These are phyloP conservation scores for Ctenicera cuprea DNA, from an alignment of 2,888 invertebrate species.

Conservation along the genomic window DNA sequence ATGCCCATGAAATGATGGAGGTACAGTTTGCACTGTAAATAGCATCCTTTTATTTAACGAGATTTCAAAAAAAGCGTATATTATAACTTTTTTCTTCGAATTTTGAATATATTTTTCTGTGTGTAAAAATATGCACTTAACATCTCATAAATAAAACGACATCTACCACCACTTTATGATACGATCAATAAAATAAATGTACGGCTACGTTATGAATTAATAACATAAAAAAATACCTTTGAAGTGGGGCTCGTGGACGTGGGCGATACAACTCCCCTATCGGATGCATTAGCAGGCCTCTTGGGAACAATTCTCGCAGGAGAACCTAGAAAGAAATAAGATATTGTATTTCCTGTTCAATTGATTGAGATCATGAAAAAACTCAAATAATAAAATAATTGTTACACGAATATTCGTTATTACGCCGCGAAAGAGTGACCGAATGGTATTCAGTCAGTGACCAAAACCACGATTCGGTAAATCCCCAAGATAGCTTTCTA, in stretches of 20 bases:
- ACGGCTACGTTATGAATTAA: conserved; percentile 1
- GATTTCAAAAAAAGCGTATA: too few species aligned
- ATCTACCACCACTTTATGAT: neutral
- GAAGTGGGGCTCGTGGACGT: conserved; percentile 70
- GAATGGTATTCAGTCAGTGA: too few species aligned
- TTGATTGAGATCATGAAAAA: neutral
- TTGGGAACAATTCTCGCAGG: conserved; percentile 73
- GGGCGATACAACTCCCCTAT: conserved; percentile 71
- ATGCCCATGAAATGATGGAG: conserved; percentile 22
- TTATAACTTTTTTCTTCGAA: too few species aligned
- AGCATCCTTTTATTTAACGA: neutral
- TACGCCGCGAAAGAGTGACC: too few species aligned
- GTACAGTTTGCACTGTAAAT: conserved; percentile 15
- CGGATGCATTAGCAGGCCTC: conserved; percentile 72
- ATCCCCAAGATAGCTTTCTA: too few species aligned
- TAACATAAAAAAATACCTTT: conserved; percentile 18
- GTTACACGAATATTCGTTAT: too few species aligned
- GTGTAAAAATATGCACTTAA: neutral
- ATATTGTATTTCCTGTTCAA: conserved; percentile 2
- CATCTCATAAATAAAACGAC: neutral
- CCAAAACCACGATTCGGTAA: too few species aligned
- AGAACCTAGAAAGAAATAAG: conserved; percentile 71
- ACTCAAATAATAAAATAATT: neutral
- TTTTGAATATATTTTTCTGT: too few species aligned
- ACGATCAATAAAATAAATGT: neutral